phyloP scores from a whole-genome alignment of 2,113 vertebrate species.

The Origma solitaria region DNA sequence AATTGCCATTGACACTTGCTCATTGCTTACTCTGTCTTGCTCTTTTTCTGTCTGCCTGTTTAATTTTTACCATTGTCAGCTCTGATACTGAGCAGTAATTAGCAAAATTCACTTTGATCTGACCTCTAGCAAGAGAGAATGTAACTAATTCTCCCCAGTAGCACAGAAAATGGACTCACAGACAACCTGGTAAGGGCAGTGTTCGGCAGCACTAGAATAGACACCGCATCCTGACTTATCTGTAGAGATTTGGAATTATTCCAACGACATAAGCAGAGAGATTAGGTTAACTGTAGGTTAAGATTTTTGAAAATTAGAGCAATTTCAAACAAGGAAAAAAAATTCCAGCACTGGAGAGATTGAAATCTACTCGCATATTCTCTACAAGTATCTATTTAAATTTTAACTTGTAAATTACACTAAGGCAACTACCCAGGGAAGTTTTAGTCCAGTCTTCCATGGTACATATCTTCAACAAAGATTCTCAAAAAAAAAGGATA shows the following conservation, averaged over 20 bases:
- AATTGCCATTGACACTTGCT: not conserved
- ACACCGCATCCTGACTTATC: not conserved
- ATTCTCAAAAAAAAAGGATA: not conserved
- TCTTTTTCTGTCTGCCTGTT: not conserved
- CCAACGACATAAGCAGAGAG: constrained; percentile 7
- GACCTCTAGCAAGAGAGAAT: not conserved
- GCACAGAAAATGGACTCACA: not conserved
- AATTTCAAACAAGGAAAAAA: constrained; percentile 2
- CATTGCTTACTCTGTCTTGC: not conserved
- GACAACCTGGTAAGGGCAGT: not conserved
- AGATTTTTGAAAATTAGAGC: not conserved
- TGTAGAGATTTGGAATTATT: constrained; percentile 33
- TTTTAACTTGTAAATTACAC: not conserved
- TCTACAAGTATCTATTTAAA: not conserved
- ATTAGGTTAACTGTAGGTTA: constrained; percentile 13
- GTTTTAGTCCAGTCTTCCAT: not conserved
- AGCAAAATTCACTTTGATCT: constrained; percentile 25
- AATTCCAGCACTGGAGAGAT: not conserved
- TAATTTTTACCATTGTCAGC: constrained; percentile 34
- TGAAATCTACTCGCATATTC: not conserved
- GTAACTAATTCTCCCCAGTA: not conserved
- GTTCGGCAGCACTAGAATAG: not conserved
- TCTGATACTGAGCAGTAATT: constrained; percentile 12
- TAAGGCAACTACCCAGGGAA: not conserved
- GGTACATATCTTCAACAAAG: not conserved